A percentile compares a stretch with the other conserved stretches of the same genome.
Evolutionary conservation across 2,113 vertebrate genomes (phyloP).

Genomic region (Amblyopsis rosae): DNA sequence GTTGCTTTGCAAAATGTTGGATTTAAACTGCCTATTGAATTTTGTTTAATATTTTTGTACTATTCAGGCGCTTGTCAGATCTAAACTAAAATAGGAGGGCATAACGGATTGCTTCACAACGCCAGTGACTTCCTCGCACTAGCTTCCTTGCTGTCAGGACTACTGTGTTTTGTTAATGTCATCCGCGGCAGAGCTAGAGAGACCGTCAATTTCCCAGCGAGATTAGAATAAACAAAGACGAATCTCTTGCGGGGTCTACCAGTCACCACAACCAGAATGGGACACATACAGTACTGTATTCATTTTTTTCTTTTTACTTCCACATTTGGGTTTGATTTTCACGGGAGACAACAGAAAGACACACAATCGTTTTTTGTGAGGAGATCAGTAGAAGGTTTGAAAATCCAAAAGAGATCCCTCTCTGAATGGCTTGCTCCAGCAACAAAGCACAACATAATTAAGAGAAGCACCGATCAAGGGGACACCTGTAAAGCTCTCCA

Average conservation of each 20-base stretch:
- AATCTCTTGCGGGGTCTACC: background rate
- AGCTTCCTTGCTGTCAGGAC: conserved; percentile 58
- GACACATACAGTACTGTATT: conserved; percentile 37
- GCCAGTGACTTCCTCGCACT: conserved; percentile 21
- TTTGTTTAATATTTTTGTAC: background rate
- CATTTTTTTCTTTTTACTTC: conserved; percentile 53
- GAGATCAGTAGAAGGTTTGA: conserved; percentile 34
- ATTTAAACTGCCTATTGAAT: background rate
- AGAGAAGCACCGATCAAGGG: conserved; percentile 56
- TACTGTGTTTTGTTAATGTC: conserved; percentile 70
- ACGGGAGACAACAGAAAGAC: conserved; percentile 3
- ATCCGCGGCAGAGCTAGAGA: conserved; percentile 61
- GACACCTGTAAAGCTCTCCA: conserved; percentile 70
- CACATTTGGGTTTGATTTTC: conserved; percentile 58
- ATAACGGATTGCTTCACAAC: conserved; percentile 5
- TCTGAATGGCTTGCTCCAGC: conserved; percentile 48
- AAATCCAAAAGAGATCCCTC: conserved; percentile 47
- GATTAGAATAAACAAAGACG: conserved; percentile 52
- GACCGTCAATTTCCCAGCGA: conserved; percentile 54
- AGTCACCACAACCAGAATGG: conserved; percentile 53
- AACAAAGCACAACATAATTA: conserved; percentile 32
- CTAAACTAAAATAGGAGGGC: background rate
- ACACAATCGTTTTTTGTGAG: conserved; percentile 43
- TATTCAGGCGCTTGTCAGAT: background rate
- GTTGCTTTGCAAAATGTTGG: conserved; percentile 15